phyloP scores from a whole-genome alignment of 2,797 vertebrate species.

The Acridotheres tristis region DNA sequence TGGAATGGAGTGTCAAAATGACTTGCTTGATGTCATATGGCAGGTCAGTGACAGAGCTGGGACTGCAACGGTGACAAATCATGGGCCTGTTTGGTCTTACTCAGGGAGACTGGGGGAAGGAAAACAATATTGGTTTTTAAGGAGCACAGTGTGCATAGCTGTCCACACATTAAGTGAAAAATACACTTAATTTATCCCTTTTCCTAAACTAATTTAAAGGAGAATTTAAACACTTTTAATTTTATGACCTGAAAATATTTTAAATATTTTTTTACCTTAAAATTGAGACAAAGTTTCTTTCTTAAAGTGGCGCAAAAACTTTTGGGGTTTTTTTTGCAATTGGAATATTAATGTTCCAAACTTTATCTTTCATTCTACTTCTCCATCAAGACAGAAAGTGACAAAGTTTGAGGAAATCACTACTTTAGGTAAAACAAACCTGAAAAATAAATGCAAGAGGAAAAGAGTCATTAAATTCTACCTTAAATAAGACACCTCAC shows the following conservation, averaged over 20 bases:
- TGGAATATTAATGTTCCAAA: neutral
- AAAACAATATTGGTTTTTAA: neutral
- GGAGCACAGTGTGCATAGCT: accelerated
- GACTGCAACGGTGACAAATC: neutral
- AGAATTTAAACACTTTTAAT: neutral
- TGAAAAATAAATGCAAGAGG: neutral
- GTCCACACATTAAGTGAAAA: neutral
- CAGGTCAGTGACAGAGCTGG: neutral
- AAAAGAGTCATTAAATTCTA: neutral
- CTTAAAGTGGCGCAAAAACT: neutral
- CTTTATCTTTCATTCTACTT: neutral
- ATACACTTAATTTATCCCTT: neutral
- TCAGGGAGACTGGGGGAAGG: neutral
- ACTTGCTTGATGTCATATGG: neutral
- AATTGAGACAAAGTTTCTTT: neutral
- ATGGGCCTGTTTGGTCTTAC: neutral
- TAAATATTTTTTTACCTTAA: neutral
- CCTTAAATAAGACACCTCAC: neutral
- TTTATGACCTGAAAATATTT: neutral
- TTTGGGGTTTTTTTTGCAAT: accelerated
- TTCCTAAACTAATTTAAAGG: neutral
- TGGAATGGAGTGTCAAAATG: neutral
- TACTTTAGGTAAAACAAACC: neutral
- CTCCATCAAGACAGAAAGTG: neutral
- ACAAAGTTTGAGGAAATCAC: neutral